Conservation (phyloP, 2,888 invertebrate genomes). For the Bugulina stolonifera region DNA sequence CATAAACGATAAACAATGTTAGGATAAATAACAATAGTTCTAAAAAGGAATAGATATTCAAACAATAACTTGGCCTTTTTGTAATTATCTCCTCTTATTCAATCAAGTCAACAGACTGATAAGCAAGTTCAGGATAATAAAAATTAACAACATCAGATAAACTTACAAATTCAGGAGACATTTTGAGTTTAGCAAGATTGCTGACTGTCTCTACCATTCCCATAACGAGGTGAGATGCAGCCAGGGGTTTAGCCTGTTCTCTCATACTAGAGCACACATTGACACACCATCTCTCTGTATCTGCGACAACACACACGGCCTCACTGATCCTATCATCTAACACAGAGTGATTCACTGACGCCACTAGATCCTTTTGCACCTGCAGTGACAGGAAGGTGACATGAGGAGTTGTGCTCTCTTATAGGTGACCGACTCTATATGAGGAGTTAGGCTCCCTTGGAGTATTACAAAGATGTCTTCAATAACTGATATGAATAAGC, state of each 20-base stretch:
- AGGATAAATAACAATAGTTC: too few relatives aligned
- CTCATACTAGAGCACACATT: constrained; percentile 27
- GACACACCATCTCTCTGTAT: constrained; percentile 69
- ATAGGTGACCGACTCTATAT: too few relatives aligned
- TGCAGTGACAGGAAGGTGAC: background rate
- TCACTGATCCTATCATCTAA: constrained; percentile 67
- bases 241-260: constrained; percentile 16
- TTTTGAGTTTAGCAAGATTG: constrained; percentile 68
- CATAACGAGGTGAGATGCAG: constrained; percentile 67
- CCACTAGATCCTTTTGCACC: constrained; percentile 25
- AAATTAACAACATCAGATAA: background rate
- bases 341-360: constrained; percentile 34
- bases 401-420: too few relatives aligned
- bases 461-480: too few relatives aligned
- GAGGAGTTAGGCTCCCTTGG: too few relatives aligned
- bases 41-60: too few relatives aligned
- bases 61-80: too few relatives aligned
- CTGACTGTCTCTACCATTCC: constrained; percentile 77
- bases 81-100: too few relatives aligned
- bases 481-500: too few relatives aligned
- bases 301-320: constrained; percentile 75
- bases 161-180: constrained; percentile 73
- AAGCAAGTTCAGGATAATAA: background rate
- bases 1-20: too few relatives aligned
- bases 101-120: too few relatives aligned